These are phyloP conservation scores for Trissoscelio sp. DNA, from an alignment of 2,888 invertebrate genomes.

Conservation along the genomic window DNA sequence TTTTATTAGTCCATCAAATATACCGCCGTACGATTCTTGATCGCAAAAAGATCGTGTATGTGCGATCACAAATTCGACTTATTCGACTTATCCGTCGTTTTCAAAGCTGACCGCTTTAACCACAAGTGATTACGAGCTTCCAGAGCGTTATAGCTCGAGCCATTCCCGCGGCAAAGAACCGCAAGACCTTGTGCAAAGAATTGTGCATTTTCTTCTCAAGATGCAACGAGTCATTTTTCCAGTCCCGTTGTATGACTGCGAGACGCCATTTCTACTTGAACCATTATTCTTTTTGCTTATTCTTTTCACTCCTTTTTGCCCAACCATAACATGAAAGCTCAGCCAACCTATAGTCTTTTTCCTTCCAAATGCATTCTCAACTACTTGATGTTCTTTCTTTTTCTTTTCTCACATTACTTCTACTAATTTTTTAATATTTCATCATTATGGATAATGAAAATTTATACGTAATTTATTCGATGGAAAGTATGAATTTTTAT, in stretches of 20 bases:
- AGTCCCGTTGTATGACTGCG: conserved; percentile 41
- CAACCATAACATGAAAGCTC: conserved; percentile 46
- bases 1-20: no score
- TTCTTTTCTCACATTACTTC: neutral
- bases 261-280: conserved; percentile 38
- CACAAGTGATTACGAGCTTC: conserved; percentile 44
- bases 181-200: conserved; percentile 42
- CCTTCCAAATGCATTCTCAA: conserved; percentile 37
- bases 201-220: conserved; percentile 46
- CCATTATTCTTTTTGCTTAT: conserved; percentile 50
- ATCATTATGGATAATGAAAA: neutral
- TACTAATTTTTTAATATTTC: conserved; percentile 8
- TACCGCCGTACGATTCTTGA: no score
- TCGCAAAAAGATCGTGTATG: neutral
- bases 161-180: conserved; percentile 15
- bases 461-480: no score
- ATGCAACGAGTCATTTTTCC: conserved; percentile 50
- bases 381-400: conserved; percentile 18
- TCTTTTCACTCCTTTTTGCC: conserved; percentile 47
- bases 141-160: neutral
- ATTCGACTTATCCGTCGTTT: conserved; percentile 26
- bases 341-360: conserved; percentile 45
- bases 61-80: conserved; percentile 26
- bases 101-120: conserved; percentile 39
- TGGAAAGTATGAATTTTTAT: no score